Conservation (phyloP, 2,888 invertebrate species). For the Laspeyria flexula region DNA sequence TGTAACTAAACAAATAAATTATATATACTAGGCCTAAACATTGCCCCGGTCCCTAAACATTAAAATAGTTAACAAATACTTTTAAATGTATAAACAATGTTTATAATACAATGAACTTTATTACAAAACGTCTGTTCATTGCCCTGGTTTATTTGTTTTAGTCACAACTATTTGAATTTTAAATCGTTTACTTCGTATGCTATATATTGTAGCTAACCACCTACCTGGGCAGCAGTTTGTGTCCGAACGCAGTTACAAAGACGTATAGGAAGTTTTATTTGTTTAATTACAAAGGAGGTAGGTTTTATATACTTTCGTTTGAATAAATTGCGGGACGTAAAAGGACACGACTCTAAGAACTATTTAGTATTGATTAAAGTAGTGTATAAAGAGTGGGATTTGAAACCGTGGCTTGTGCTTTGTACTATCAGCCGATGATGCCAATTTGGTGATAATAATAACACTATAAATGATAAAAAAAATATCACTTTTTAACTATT, state of each 20-base stretch:
- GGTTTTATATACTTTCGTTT: constrained; percentile 3
- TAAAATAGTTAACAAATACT: constrained; percentile 26
- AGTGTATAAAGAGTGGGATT: too few species aligned
- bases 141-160: constrained; percentile 25
- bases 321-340: neutral
- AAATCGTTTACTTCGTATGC: constrained; percentile 23
- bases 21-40: too few species aligned
- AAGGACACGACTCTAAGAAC: too few species aligned
- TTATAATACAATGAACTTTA: constrained; percentile 36
- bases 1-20: neutral
- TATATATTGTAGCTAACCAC: constrained; percentile 26
- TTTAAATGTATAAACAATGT: constrained; percentile 22
- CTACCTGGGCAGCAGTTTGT: constrained; percentile 22
- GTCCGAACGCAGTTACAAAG: constrained; percentile 7
- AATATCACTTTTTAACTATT: too few species aligned
- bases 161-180: constrained; percentile 28
- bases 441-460: too few species aligned
- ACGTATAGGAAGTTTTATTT: constrained; percentile 14
- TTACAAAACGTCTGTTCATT: constrained; percentile 23
- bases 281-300: constrained; percentile 25
- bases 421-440: too few species aligned
- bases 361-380: too few species aligned
- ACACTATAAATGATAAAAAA: too few species aligned
- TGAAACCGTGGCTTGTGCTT: too few species aligned
- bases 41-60: constrained; percentile 12